Base-by-base conservation (phyloP, 2,888 invertebrate species). In the Torymus auratus region DNA sequence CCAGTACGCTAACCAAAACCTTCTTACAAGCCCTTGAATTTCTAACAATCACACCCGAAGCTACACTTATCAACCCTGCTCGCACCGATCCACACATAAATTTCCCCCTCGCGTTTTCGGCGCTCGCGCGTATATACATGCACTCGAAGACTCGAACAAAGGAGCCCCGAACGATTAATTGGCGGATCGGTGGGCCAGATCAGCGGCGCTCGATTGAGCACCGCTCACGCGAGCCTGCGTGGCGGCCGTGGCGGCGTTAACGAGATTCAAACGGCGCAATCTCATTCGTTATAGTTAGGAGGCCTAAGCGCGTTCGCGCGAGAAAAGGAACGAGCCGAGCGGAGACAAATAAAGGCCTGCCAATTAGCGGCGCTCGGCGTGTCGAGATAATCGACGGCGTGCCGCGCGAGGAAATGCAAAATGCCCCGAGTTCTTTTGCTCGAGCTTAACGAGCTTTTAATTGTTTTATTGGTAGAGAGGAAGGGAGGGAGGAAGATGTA, bases 311-410 rank as follows among this genome's bases (percentile, higher is more conserved):
- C 14, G 15, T 15, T 55, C 61, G 56, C 56, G 62, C 28, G 41
- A 68, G 53, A 69, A 55, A 82, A 69, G 12, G 50, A 71, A 71
- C 61, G 69, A 84, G 83, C 83, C 80, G 79, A 84, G 81, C 78
- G 82, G 84, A 85, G 85, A 84, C 85, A 82, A 83, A 85, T 85
- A 85, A 86, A 86, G 85, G 83, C 85, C 85, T 86, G 85, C 85
- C 86, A 86, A 86, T 86, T 86, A 86, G 84, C 83, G 83, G 81
- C 84, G 85, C 84, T 85, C 84, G 82, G 82, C 80, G 83, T 83
- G 84, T 80, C 74, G 82, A 84, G 84, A 85, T 85, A 84, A 85
- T 85, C 84, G 83, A 80, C 78, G 70, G 70, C 75, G 76, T 61
- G 65, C 28, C 28, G 28, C 28, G 28, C 58, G 56, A 69, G 69